These are phyloP conservation scores for Prolemur simus DNA, from an alignment of 2,113 vertebrate species.

Conservation along the genomic window DNA sequence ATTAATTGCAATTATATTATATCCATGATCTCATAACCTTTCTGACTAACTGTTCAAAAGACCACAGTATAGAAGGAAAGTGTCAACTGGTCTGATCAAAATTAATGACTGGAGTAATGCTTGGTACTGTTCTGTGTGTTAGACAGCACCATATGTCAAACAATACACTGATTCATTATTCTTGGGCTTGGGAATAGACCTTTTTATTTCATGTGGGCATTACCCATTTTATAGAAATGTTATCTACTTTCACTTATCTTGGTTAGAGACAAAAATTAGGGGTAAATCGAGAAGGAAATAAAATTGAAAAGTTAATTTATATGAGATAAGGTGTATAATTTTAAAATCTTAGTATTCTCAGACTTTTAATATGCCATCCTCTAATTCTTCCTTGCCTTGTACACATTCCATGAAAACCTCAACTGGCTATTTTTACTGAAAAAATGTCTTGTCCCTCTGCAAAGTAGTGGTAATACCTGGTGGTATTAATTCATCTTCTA, in stretches of 20 bases:
- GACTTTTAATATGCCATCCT: neutral
- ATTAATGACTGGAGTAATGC: neutral
- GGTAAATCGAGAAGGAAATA: neutral
- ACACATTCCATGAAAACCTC: neutral
- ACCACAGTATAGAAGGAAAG: neutral
- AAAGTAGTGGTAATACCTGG: neutral
- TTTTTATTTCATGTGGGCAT: neutral
- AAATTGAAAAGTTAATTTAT: neutral
- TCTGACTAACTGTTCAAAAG: neutral
- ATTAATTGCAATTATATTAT: neutral
- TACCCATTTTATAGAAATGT: neutral
- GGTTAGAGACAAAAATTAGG: neutral
- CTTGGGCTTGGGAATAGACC: neutral
- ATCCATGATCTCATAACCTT: neutral
- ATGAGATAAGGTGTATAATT: neutral
- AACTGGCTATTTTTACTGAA: neutral
- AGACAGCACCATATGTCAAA: neutral
- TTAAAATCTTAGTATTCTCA: neutral
- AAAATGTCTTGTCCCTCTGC: neutral
- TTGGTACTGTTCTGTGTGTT: neutral
- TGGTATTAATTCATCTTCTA: constrained; percentile 32
- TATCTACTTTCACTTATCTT: neutral
- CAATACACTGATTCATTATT: neutral
- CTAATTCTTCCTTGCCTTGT: neutral
- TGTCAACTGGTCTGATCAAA: neutral